Percentiles rank a stretch among this genome's conserved stretches.
Conservation (phyloP, 2,113 vertebrate genomes). For the Clupea harengus region DNA sequence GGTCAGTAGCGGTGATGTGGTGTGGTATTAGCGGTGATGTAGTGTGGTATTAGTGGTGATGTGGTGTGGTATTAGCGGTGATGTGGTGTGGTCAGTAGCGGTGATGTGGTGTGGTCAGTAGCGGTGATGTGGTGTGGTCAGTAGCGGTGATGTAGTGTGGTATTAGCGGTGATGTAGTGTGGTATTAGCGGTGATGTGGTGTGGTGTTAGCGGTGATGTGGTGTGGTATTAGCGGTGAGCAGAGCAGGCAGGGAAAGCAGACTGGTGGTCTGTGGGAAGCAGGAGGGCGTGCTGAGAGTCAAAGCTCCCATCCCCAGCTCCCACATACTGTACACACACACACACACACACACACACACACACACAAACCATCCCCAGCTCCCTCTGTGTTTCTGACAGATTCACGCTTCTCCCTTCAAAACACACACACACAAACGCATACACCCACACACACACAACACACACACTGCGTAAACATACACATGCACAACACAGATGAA, state of each 20-base stretch:
- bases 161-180: neutral
- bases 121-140: no score
- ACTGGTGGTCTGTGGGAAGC: slow-evolving; percentile 4
- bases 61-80: no score
- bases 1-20: neutral
- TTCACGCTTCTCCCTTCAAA: neutral
- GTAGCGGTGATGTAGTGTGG: neutral
- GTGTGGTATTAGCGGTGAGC: neutral
- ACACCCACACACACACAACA: neutral
- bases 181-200: no score
- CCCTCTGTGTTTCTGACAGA: slow-evolving; percentile 10
- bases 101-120: no score
- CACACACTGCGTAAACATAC: neutral
- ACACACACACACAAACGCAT: neutral
- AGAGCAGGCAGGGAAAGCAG: neutral
- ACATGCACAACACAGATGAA: neutral
- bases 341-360: no score
- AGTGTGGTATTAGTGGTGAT: no score
- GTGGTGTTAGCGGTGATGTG: no score
- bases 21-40: no score
- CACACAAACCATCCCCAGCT: neutral
- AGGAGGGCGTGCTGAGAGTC: slow-evolving; percentile 8
- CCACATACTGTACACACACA: neutral
- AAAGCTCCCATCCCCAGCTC: neutral
- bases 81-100: no score